These are phyloP conservation scores for Parazoanthus atlanticus DNA, from an alignment of 92 coral and sea anemone species.

Conservation along the genomic window DNA sequence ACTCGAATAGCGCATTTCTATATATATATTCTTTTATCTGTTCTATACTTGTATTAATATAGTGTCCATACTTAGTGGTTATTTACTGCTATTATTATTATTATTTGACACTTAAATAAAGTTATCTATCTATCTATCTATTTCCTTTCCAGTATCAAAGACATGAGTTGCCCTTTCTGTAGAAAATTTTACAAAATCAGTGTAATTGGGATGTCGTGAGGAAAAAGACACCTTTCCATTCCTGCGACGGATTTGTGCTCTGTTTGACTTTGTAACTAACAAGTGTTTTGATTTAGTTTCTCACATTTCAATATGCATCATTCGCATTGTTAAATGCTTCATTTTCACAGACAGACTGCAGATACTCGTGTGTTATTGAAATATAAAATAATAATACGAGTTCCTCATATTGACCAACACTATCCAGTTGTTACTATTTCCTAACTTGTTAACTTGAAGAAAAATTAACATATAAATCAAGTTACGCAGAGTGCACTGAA, in stretches of 20 bases:
- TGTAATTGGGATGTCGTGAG: neutral
- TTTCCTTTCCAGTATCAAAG: neutral
- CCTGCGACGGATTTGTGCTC: neutral
- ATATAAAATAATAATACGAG: neutral
- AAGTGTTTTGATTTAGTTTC: neutral
- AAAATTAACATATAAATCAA: neutral
- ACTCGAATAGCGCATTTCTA: too few relatives aligned
- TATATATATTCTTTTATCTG: too few relatives aligned
- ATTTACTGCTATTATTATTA: too few relatives aligned
- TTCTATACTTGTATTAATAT: too few relatives aligned
- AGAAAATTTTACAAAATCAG: neutral
- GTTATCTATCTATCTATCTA: too few relatives aligned
- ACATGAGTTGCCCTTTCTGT: neutral
- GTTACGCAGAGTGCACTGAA: too few relatives aligned
- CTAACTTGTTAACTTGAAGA: neutral
- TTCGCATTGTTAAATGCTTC: neutral
- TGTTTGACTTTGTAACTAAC: neutral
- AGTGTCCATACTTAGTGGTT: too few relatives aligned
- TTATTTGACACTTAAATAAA: too few relatives aligned
- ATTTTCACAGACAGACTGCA: neutral
- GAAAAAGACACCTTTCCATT: neutral
- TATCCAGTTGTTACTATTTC: neutral
- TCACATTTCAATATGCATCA: too few relatives aligned
- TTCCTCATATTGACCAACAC: neutral
- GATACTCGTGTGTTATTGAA: neutral